These are phyloP conservation scores for Bos javanicus DNA, from an alignment of 2,113 vertebrate species.

Conservation along the genomic window DNA sequence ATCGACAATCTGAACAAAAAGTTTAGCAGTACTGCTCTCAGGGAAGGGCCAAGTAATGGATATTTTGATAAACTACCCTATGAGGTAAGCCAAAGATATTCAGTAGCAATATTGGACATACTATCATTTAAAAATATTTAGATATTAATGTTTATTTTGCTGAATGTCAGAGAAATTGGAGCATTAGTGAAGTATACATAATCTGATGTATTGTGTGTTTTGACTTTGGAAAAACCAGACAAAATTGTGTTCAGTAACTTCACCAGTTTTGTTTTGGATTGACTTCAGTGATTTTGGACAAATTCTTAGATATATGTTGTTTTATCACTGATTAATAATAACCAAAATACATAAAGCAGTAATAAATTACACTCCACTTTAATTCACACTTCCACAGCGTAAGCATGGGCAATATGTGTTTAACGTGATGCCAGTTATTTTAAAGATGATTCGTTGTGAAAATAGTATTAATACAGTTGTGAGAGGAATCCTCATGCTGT, in stretches of 20 bases:
- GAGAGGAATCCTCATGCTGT: background rate
- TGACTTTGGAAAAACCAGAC: background rate
- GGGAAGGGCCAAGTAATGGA: slow-evolving; percentile 88
- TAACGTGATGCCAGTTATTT: background rate
- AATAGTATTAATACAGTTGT: background rate
- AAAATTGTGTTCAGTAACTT: background rate
- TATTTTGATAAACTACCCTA: slow-evolving; percentile 98
- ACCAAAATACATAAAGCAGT: background rate
- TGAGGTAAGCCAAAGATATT: slow-evolving; percentile 86
- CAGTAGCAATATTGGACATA: background rate
- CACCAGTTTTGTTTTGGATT: background rate
- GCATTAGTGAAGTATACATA: background rate
- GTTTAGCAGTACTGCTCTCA: slow-evolving; percentile 81
- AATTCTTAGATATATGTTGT: background rate
- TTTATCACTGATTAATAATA: background rate
- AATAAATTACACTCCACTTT: background rate
- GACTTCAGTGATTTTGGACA: background rate
- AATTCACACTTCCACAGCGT: background rate
- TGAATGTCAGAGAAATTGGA: background rate
- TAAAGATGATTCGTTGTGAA: slow-evolving; percentile 16
- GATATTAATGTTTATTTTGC: slow-evolving; percentile 11
- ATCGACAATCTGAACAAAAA: slow-evolving; percentile 84
- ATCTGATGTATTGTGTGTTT: background rate
- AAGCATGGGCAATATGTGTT: background rate
- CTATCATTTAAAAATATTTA: background rate